Percentiles rank a stretch among this genome's conserved stretches.
phyloP scores from a whole-genome alignment of 2,888 invertebrate species.

The Nesidiocoris tenuis region DNA sequence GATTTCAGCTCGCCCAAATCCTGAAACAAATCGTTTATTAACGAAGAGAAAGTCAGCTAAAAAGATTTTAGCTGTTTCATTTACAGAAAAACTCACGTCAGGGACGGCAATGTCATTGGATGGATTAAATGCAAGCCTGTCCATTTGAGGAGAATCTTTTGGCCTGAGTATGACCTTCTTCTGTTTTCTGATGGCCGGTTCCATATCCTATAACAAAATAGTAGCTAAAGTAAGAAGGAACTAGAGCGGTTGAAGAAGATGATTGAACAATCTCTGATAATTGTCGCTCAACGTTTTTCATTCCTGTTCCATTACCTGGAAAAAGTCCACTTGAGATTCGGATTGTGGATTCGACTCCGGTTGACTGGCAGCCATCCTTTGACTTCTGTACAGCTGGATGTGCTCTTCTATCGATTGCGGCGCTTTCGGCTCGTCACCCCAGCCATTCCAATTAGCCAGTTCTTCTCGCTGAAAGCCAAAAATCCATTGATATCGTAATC shows the following conservation, averaged over 20 bases:
- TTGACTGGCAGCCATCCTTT: constrained; percentile 10
- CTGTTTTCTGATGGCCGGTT: constrained; percentile 63
- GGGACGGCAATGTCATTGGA: constrained; percentile 56
- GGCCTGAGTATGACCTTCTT: constrained; percentile 59
- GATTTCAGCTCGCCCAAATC: constrained; percentile 56
- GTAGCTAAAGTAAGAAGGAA: too few species aligned
- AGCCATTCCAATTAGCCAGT: constrained; percentile 60
- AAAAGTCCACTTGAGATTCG: constrained; percentile 34
- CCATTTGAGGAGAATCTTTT: constrained; percentile 54
- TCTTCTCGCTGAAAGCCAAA: constrained; percentile 16
- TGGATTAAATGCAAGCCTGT: constrained; percentile 56
- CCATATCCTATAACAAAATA: constrained; percentile 59
- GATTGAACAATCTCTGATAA: background rate
- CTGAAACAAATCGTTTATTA: constrained; percentile 14
- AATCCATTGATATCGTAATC: too few species aligned
- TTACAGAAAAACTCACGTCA: constrained; percentile 53
- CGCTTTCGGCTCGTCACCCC: constrained; percentile 58
- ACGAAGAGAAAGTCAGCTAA: background rate
- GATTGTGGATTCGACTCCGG: constrained; percentile 42
- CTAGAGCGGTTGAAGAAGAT: too few species aligned
- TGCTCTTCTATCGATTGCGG: constrained; percentile 55
- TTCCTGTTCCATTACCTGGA: too few species aligned
- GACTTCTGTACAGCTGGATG: constrained; percentile 63
- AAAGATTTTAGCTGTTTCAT: too few species aligned
- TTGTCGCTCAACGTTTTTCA: too few species aligned